Base-by-base conservation (phyloP, 2,888 invertebrate species). In the Dryomyza anilis region DNA sequence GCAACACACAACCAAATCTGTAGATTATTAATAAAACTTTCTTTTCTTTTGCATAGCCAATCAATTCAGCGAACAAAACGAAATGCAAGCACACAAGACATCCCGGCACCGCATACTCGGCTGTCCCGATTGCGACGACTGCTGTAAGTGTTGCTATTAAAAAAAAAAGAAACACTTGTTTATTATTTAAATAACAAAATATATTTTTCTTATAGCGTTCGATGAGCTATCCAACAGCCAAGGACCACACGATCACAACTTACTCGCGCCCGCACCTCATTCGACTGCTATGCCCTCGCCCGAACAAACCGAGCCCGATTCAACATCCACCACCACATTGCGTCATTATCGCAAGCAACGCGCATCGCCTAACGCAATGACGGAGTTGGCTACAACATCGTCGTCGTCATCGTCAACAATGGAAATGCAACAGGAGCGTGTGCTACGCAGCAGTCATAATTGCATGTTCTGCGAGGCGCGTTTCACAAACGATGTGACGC, bases 281-380 rank as follows among this genome's bases (percentile, higher is more conserved):
- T 73, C 77, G 39, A 69, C 76, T 53, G 78, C 76, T 7, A 39
- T 80, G 66, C 79, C 78, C 0, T 78, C 77, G 55, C 79, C 78
- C n/a, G 78, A 78, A 65, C 79, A 79, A 72, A 78, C 80, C 14
- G 79, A 79, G 67, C 80, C 79, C 56, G 79, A 79, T 53, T 80
- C 80, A 21, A 70, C 70, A 10, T 70, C 70, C 6, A 78, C 80
- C 23, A 79, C 78, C 7, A 78, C 79, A 12, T 62, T 79, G 65
- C 74, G 79, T 6, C 78, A 78, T 30, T 79, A 75, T 63, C 79
- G 79, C 3, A 79, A 78, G 45, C 76, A 75, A 45, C 72, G 73
- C 62, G 50, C 45, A 6, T 64, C 64, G 19, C 55, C 66, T 5
- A 46, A 62, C 12, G 45, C 62, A 50, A 52, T 53, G 12, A 30